Base-by-base conservation (phyloP, 2,888 invertebrate species). In the Calephelis perditalis region DNA sequence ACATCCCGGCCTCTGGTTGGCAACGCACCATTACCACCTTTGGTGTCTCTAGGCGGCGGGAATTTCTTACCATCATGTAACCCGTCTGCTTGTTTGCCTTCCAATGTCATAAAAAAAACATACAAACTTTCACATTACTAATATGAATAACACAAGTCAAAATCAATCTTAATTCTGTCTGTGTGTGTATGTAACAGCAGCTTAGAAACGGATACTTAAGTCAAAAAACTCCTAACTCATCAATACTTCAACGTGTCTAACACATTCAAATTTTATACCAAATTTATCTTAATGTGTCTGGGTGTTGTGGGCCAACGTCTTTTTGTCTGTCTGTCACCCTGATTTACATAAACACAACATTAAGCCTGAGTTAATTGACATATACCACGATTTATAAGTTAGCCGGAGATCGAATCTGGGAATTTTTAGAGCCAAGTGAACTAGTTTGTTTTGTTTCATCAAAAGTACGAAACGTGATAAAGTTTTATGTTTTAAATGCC, bases 261-360 rank as follows among this genome's bases (percentile, higher is more conserved):
- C 35, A 15, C 54, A 45, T 45, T 56, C 15, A 37, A 59, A 55
- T 59, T 62, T 62, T 56, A 57, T 54, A 47, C 70, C 71, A 65
- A 69, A 75, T 74, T 75, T 79, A 82, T 76, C 76, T 75, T 73
- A 78, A 76, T 73, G 73, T 66, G 63, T 65, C 71, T 49, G 49
- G 49, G 49, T 49, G 49, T 49, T 26, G 49, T 52, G 52, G 52
- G 52, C 52, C 52, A 52, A 52, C 75, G 75, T 75, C 73, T 77
- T 71, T 81, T 80, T 82, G 81, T 83, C 76, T 74, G 81, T 82
- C 81, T 79, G 73, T 82, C 79, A 79, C 78, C 71, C 71, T 66
- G 72, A 88, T 90, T 88, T 79, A 84, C 89, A 90, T 90, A 86
- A 86, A 86, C 85, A 82, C 82, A 71, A 82, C 86, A 90, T 90